These are phyloP conservation scores for Eleutherodactylus coqui DNA, from an alignment of 2,797 vertebrate species.

Conservation along the genomic window DNA sequence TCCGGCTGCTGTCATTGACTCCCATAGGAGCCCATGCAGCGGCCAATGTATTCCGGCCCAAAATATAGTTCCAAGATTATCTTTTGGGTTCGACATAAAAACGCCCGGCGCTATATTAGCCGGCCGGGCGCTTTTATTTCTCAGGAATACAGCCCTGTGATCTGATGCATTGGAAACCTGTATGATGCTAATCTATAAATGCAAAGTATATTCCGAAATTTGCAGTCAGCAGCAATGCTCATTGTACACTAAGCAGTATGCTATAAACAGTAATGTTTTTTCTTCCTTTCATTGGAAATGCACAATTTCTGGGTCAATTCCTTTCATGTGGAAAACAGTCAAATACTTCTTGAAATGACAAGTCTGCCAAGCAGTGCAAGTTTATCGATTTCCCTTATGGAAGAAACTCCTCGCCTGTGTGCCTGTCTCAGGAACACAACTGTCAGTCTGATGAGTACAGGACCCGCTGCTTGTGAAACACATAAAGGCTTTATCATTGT, in stretches of 20 bases:
- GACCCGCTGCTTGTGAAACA: constrained; percentile 6
- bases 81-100: too few species aligned
- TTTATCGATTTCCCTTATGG: constrained; percentile 54
- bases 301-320: constrained; percentile 55
- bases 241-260: neutral
- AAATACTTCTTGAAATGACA: constrained; percentile 49
- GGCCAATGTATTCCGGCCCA: too few species aligned
- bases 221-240: neutral
- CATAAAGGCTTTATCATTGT: constrained; percentile 19
- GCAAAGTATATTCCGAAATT: neutral
- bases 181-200: neutral
- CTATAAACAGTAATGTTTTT: constrained; percentile 25
- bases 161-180: too few species aligned
- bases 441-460: constrained; percentile 35
- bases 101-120: too few species aligned
- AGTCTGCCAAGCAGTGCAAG: constrained; percentile 43
- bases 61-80: too few species aligned
- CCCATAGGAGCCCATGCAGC: too few species aligned
- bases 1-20: too few species aligned
- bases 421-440: neutral
- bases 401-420: constrained; percentile 32
- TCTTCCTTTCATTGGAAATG: constrained; percentile 17
- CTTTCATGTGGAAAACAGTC: constrained; percentile 51
- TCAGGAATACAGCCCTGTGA: too few species aligned
- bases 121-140: too few species aligned